Conservation (phyloP, 1,140 invertebrate species). For the Rhynchophorus ferrugineus region DNA sequence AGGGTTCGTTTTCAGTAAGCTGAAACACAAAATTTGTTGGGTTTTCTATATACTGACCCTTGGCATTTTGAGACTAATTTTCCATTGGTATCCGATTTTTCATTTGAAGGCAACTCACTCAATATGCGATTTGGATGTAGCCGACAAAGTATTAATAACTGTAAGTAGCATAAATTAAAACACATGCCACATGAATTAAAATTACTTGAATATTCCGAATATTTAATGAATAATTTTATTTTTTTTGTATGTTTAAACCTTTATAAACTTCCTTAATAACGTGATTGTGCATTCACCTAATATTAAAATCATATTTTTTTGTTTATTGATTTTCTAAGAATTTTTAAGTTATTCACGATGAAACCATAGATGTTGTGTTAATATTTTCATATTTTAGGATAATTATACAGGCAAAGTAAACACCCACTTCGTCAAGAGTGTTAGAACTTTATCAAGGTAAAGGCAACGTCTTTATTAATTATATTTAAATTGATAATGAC, state of each 20-base stretch:
- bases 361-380: no score
- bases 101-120: slow-evolving; percentile 66
- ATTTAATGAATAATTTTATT: no score
- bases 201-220: no score
- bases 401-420: slow-evolving; percentile 33
- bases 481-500: not conserved
- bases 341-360: no score
- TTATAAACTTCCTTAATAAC: no score
- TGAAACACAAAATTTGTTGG: slow-evolving; percentile 51
- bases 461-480: not conserved
- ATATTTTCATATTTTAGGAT: no score
- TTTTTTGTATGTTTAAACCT: no score
- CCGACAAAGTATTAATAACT: slow-evolving; percentile 69
- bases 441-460: slow-evolving; percentile 21
- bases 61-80: slow-evolving; percentile 69
- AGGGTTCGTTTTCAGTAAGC: slow-evolving; percentile 51
- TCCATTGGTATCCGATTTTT: slow-evolving; percentile 82
- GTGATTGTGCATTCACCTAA: no score
- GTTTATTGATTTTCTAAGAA: no score
- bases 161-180: no score
- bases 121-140: slow-evolving; percentile 59
- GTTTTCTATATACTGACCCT: slow-evolving; percentile 56
- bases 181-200: no score
- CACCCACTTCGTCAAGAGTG: slow-evolving; percentile 30
- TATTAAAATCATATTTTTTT: no score